phyloP scores from a whole-genome alignment of 2,888 invertebrate genomes.

The Drosophila recens region DNA sequence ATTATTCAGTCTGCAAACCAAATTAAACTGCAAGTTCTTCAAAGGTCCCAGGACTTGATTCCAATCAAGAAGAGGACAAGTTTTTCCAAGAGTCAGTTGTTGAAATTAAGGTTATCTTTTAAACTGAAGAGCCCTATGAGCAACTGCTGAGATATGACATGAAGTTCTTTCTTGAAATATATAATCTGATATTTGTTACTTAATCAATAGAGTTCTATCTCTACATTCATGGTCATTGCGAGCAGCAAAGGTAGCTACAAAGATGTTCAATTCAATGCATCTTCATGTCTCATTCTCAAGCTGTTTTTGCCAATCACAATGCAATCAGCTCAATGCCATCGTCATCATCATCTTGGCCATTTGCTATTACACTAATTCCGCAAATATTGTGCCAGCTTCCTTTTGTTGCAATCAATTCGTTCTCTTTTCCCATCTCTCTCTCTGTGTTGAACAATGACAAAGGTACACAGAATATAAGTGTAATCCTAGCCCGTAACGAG shows the following conservation, averaged over 20 bases:
- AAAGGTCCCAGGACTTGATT: background rate
- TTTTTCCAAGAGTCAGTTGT: background rate
- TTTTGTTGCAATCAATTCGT: slow-evolving; percentile 63
- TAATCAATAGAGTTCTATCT: too few relatives aligned
- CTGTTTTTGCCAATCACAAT: slow-evolving; percentile 23
- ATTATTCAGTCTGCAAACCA: slow-evolving; percentile 17
- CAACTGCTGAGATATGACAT: background rate
- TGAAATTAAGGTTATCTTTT: background rate
- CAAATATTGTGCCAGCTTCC: slow-evolving; percentile 67
- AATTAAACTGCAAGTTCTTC: slow-evolving; percentile 8
- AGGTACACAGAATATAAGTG: slow-evolving; percentile 10
- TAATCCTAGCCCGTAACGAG: slow-evolving; percentile 57
- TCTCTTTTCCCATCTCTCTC: background rate
- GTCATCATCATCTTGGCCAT: slow-evolving; percentile 39
- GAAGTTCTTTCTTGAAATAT: too few relatives aligned
- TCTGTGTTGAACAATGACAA: slow-evolving; percentile 36
- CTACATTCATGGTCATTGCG: background rate
- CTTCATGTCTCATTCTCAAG: background rate
- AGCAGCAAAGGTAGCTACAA: background rate
- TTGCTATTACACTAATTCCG: slow-evolving; percentile 67
- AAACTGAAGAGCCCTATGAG: background rate
- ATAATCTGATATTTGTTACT: background rate
- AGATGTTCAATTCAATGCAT: background rate
- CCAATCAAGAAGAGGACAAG: background rate
- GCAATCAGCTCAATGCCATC: slow-evolving; percentile 46